Base-by-base conservation (phyloP, 2,797 vertebrate genomes). In the Tragopan temminckii region DNA sequence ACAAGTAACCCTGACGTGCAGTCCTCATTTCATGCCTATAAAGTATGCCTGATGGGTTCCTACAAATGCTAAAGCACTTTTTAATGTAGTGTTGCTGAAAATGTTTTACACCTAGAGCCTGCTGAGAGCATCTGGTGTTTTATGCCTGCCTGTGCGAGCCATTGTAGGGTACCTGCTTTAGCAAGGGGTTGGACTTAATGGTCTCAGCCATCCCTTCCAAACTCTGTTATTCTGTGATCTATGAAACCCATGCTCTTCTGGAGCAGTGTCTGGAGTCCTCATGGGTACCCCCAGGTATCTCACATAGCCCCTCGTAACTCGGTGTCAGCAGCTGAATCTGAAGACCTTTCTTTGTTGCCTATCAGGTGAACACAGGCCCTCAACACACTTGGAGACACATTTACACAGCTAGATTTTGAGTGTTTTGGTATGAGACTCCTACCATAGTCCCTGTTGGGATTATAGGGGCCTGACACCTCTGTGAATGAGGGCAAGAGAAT, bases 381-480 rank as follows among this genome's bases (percentile, higher is more conserved):
- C n/a, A 38, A 13, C 58, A 53, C 29, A 18, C 23, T 4, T 0
- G 0, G 13, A 69, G 23, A 69, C 25, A 4, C 1, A 0, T 42
- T 80, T 50, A 4, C 17, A 31, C 17, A 35, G 38, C 12, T 35
- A 29, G 64, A 48, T 0, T 0, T 15, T 36, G 36, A 11, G 33
- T 17, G 38, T 20, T 50, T 66, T 45, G 9, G 12, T 35, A 7
- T 77, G 27, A 40, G 40, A 70, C 19, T 43, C 19, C 31, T n/a
- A 43, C 33, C 8, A 43, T 25, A 4, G 6, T 18, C 2, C 0
- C 17, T 7, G 7, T 3, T 48, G 19, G 17, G 35, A 4, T 2
- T 3, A 29, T 4, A 43, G 29, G 43, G 38, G 21, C n/a, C 42
- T 3, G 2, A 9, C 38, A 53, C 40, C 6, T 85, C 24, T 17